Evolutionary conservation across 2,113 vertebrate genomes (phyloP).

Genomic region (Apeltes quadracus): DNA sequence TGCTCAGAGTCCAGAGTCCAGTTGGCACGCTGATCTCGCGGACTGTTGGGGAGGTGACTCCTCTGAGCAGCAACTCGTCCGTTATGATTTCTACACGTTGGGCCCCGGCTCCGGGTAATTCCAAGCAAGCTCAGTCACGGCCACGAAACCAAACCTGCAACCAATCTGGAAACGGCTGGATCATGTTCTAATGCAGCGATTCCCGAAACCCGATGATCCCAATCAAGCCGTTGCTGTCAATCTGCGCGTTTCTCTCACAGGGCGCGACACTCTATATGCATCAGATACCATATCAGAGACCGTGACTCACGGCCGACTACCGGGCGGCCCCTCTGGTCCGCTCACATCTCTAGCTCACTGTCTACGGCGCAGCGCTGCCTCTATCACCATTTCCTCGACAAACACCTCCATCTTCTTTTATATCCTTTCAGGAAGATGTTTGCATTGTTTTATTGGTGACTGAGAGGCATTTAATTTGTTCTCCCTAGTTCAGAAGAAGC

Average conservation of each 20-base stretch:
- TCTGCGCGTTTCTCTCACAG: slow-evolving; percentile 48
- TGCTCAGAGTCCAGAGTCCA: slow-evolving; percentile 53
- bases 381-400: slow-evolving; percentile 65
- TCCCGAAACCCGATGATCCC: slow-evolving; percentile 26
- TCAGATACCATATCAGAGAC: slow-evolving; percentile 60
- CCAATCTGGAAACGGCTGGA: slow-evolving; percentile 22
- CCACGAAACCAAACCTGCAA: slow-evolving; percentile 51
- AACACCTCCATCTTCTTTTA: slow-evolving; percentile 74
- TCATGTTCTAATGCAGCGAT: slow-evolving; percentile 19
- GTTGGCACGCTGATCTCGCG: slow-evolving; percentile 32
- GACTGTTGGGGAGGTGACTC: slow-evolving; percentile 52
- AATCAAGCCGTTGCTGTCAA: slow-evolving; percentile 31
- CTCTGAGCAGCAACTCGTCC: slow-evolving; percentile 70
- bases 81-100: slow-evolving; percentile 58
- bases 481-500: slow-evolving; percentile 68
- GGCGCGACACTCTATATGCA: slow-evolving; percentile 48
- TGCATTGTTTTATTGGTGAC: slow-evolving; percentile 79
- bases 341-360: slow-evolving; percentile 68
- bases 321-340: slow-evolving; percentile 34
- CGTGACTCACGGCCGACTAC: slow-evolving; percentile 60
- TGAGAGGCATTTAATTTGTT: slow-evolving; percentile 78
- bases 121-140: slow-evolving; percentile 63
- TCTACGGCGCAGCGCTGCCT: slow-evolving; percentile 48
- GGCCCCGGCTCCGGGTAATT: slow-evolving; percentile 51
- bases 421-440: slow-evolving; percentile 75